Evolutionary conservation across 2,888 invertebrate species (phyloP), one percentile per base, ranked within the genome.

Genomic region (Pocota personata): DNA sequence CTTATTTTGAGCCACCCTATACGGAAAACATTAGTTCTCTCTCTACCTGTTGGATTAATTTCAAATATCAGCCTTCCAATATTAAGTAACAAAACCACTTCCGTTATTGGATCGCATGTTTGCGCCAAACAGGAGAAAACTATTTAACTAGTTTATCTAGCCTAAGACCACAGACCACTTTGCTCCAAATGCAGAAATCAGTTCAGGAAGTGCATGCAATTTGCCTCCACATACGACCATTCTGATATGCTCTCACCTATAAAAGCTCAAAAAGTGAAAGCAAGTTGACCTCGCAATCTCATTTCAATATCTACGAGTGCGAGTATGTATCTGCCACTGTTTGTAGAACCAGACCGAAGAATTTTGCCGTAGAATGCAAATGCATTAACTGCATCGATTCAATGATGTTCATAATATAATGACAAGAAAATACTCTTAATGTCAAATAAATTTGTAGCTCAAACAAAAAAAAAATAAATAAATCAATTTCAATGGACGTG

Each of bases 201-300:
- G 46, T 83, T 72, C 83, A 83, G 83, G 83, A 83, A 83, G 79
- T 79, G 46, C 62, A 72, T 64, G 48, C 58, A 64, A 50, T 35
- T 40, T 60, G 24, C 40, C 57, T 50, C 48, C 27, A 66, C 60
- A 46, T 69, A 66, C 62, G 43, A 58, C n/a, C 0, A 24, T 21
- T 27, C 8, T 37, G 8, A n/a, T n/a, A 5, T n/a, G 37, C 32
- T 64, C 57, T 52, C 35, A 40, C 64, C 66, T 37, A 48, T 48
- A 62, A 57, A 57, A 37, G 37, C 43, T 67, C 46, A 40, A 80
- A 79, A 84, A 76, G 84, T 86, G 84, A 86, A 82, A 86, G 84
- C 80, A 64, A 72, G 84, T 60, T 60, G 50, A 72, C 84, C 84
- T 82, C 76, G 84, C 71, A 24, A 46, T 69, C 62, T 75, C 62